phyloP scores from a whole-genome alignment of 2,797 vertebrate species.

The Sebastes taczanowskii region DNA sequence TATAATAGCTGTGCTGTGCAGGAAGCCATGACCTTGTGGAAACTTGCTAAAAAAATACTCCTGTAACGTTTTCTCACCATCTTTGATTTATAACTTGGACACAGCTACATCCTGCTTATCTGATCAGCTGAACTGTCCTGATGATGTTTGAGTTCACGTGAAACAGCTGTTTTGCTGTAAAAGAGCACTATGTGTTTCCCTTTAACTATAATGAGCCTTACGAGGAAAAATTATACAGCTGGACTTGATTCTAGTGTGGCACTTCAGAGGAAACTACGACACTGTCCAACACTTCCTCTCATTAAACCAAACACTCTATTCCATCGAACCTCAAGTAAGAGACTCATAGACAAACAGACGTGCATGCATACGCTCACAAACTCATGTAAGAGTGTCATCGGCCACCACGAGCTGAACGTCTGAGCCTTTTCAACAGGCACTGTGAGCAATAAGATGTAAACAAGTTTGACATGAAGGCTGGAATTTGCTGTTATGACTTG shows the following conservation, averaged over 20 bases:
- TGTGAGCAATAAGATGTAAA: not conserved
- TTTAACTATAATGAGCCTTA: conserved; percentile 23
- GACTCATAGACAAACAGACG: not conserved
- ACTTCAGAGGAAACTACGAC: conserved; percentile 18
- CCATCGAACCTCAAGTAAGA: not conserved
- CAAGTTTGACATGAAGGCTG: not conserved
- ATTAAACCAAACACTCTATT: conserved; percentile 17
- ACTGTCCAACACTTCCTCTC: conserved; percentile 9
- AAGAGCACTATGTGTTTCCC: not conserved
- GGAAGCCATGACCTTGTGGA: not conserved
- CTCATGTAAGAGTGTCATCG: not conserved
- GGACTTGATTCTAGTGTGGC: conserved; percentile 25
- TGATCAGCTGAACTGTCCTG: not conserved
- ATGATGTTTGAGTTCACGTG: not conserved
- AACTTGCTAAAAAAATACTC: not conserved
- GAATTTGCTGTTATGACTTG: not conserved
- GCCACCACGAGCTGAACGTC: not conserved
- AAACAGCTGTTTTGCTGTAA: conserved; percentile 16
- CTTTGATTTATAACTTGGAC: too few relatives aligned
- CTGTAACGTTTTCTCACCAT: not conserved
- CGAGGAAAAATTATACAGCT: conserved; percentile 26
- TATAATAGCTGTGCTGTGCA: not conserved
- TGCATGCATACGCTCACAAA: not conserved
- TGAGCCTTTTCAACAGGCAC: not conserved
- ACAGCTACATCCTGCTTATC: not conserved